These are phyloP conservation scores for Trematomus loennbergii DNA, from an alignment of 2,113 vertebrate species.

Conservation along the genomic window DNA sequence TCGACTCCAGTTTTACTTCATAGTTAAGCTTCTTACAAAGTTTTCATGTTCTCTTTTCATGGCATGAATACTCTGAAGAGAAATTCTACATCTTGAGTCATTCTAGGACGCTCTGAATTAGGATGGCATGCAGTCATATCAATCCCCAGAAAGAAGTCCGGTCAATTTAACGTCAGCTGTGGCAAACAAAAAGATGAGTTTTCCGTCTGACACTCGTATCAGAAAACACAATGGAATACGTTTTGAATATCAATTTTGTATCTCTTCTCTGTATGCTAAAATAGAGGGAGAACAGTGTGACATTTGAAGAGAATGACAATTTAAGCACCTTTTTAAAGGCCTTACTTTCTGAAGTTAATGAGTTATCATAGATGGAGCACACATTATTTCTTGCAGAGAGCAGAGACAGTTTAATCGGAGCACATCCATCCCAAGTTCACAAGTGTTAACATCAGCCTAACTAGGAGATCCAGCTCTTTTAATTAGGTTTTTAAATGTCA, in stretches of 20 bases:
- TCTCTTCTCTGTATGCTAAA: not conserved
- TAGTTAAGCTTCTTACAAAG: not conserved
- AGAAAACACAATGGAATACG: no score
- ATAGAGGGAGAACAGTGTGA: not conserved
- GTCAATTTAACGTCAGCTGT: no score
- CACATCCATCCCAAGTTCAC: constrained; percentile 38
- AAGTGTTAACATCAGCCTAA: constrained; percentile 46
- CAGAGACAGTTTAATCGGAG: constrained; percentile 37
- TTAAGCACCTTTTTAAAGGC: not conserved
- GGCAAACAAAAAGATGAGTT: no score
- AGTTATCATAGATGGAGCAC: not conserved
- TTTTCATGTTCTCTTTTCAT: not conserved
- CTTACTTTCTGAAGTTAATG: constrained; percentile 17
- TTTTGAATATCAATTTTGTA: no score
- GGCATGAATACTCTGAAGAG: not conserved
- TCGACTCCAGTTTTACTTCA: not conserved
- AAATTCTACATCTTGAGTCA: no score
- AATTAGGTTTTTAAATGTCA: constrained; percentile 74
- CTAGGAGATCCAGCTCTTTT: constrained; percentile 40
- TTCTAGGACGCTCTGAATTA: no score
- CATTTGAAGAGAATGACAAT: not conserved
- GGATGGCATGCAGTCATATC: no score
- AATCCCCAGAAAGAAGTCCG: no score
- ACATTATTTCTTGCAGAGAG: not conserved
- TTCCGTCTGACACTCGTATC: no score